Evolutionary conservation across 2,888 invertebrate genomes (phyloP), one percentile per base, ranked within the genome.

Genomic region (Conomelus anceps): DNA sequence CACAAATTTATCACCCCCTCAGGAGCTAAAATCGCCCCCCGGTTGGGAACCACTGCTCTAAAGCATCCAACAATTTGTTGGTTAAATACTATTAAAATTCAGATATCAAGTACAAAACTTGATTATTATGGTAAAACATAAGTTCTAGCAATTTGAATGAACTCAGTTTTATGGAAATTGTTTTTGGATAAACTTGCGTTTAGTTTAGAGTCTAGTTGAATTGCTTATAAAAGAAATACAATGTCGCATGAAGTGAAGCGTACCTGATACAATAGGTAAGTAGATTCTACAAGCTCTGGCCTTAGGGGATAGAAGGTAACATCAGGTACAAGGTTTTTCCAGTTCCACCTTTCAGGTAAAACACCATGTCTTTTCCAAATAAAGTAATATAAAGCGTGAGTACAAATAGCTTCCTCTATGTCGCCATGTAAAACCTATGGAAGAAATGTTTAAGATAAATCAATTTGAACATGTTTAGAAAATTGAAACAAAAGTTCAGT

Each of bases 361-460:
- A 94, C 94, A 63, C 94, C 94, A 92, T 94, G 95, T 90, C 94
- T 93, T 91, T 94, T 94, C 96, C 95, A 95, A 88, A 95, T 94
- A 24, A 94, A 93, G 92, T 95, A 95, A 93, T 95, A 95, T 22
- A 95, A 92, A 0, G 95, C 95, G 92, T 96, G 95, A 9, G 94
- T 93, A 92, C 95, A 95, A 85, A 96, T 95, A 3, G 95, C 95
- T 92, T 96, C 95, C 91, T 95, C 95, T 85, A 96, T 93, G 91
- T 95, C 95, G 41, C 95, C 95, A 91, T 94, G 93, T 85, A 96
- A 92, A 1, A 95, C 94, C 93, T 93, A 89, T 11, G 89, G 89
- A 34, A 90, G 87, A 88, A 89, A 86, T 23, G 23, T 22, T 17
- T 17, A 85, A 85, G 22, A 11, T 22, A 85, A 85, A 20, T 85